Percentiles rank a stretch among this genome's conserved stretches.
phyloP scores from a whole-genome alignment of 2,888 invertebrate genomes.

The Melinopterus prodromus region DNA sequence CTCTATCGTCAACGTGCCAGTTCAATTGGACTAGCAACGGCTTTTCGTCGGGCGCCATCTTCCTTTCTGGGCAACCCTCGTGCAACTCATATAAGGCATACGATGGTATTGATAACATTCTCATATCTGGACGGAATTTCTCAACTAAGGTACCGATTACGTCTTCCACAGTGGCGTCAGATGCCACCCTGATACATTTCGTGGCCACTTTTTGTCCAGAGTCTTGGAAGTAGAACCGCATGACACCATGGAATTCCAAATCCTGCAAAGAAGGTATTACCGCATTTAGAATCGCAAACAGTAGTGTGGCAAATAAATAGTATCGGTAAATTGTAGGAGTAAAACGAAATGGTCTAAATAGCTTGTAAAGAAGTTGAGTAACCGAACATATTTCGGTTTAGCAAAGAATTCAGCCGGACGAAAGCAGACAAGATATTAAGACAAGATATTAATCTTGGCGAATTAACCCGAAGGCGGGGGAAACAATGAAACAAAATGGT shows the following conservation, averaged over 20 bases:
- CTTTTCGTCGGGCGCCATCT: constrained; percentile 89
- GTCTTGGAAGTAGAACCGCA: constrained; percentile 99
- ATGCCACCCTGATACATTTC: constrained; percentile 97
- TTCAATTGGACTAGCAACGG: constrained; percentile 96
- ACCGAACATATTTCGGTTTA: too few relatives aligned
- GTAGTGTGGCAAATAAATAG: too few relatives aligned
- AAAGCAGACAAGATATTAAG: too few relatives aligned
- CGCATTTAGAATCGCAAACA: too few relatives aligned
- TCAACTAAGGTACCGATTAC: constrained; percentile 97
- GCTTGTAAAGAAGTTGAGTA: too few relatives aligned
- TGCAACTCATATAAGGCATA: constrained; percentile 80
- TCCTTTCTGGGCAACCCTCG: constrained; percentile 78
- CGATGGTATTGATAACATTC: constrained; percentile 85
- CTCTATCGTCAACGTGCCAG: constrained; percentile 99
- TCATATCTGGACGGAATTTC: constrained; percentile 99
- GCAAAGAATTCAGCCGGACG: too few relatives aligned
- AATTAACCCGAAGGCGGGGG: too few relatives aligned
- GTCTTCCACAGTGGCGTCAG: constrained; percentile 94
- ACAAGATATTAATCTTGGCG: too few relatives aligned
- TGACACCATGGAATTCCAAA: constrained; percentile 98
- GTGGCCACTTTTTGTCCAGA: constrained; percentile 98
- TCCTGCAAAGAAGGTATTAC: constrained; percentile 70
- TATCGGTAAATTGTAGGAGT: too few relatives aligned
- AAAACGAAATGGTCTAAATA: too few relatives aligned
- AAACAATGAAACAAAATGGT: too few relatives aligned